phyloP scores from a whole-genome alignment of 1,140 invertebrate species.

The Drosophila pandora region DNA sequence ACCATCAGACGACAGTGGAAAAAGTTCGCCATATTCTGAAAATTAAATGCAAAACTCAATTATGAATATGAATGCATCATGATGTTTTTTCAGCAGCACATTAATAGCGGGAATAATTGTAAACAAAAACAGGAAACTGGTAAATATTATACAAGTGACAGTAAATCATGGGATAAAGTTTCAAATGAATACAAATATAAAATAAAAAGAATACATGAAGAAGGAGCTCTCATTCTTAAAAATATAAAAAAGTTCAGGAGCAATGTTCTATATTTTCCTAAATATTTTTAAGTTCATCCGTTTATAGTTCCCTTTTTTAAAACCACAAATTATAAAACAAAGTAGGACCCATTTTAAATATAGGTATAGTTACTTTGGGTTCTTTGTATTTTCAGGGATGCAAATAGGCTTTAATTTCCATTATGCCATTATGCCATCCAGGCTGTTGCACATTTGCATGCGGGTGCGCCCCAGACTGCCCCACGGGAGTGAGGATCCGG shows the following conservation, averaged over 20 bases:
- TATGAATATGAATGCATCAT: constrained; percentile 6
- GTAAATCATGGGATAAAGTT: too few relatives aligned
- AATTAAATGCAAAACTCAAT: constrained; percentile 32
- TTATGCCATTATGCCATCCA: constrained; percentile 20
- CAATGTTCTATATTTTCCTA: too few relatives aligned
- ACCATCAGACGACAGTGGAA: constrained; percentile 39
- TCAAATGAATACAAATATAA: too few relatives aligned
- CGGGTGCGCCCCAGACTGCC: constrained; percentile 6
- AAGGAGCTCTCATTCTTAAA: too few relatives aligned
- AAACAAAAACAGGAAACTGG: background rate
- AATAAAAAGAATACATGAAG: too few relatives aligned
- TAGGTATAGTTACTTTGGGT: background rate
- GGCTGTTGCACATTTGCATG: constrained; percentile 43
- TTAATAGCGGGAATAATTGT: constrained; percentile 9
- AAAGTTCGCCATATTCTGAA: constrained; percentile 29
- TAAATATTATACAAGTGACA: too few relatives aligned
- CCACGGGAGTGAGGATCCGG: constrained; percentile 11
- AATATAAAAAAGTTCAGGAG: too few relatives aligned
- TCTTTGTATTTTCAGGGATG: constrained; percentile 2
- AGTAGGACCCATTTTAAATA: background rate
- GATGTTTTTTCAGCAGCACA: constrained; percentile 1
- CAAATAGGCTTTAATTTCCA: constrained; percentile 33
- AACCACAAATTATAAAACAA: background rate
- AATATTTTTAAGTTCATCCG: too few relatives aligned
- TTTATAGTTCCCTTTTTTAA: background rate